Evolutionary conservation across 2,888 invertebrate genomes (phyloP).

Genomic region (Cyrtodaria siliqua): DNA sequence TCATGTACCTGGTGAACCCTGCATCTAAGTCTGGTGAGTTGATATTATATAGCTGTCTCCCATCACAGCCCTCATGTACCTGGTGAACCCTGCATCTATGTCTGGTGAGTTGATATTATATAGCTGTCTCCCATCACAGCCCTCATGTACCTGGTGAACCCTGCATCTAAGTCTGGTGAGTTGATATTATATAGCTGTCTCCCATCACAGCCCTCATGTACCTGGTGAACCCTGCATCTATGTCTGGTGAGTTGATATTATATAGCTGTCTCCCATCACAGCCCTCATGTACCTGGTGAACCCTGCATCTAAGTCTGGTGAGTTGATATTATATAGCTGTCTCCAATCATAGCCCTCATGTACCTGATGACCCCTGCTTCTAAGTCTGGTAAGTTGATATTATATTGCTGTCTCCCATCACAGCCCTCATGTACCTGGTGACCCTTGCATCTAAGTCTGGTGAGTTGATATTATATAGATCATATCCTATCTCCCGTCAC

Average conservation of each 20-base stretch:
- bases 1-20: conserved; percentile 89
- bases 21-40: conserved; percentile 79
- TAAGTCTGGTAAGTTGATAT: conserved; percentile 77
- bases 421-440: conserved; percentile 90
- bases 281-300: conserved; percentile 90
- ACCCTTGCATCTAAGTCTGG: conserved; percentile 86
- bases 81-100: conserved; percentile 87
- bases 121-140: conserved; percentile 91
- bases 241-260: conserved; percentile 78
- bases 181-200: too few relatives aligned
- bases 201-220: conserved; percentile 91
- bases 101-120: conserved; percentile 77
- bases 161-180: conserved; percentile 82
- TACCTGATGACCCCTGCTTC: conserved; percentile 88
- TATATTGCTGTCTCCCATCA: conserved; percentile 91
- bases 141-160: conserved; percentile 89
- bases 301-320: conserved; percentile 83
- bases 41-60: conserved; percentile 90
- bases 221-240: conserved; percentile 87
- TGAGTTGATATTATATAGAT: too few relatives aligned
- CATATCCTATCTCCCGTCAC: conserved; percentile 91
- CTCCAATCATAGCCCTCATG: conserved; percentile 91
- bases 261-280: conserved; percentile 91
- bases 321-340: too few relatives aligned
- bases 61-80: conserved; percentile 90